Evolutionary conservation across 1,140 invertebrate genomes (phyloP), one percentile per base, ranked within the genome.

Genomic region (Brachionus paranguensis): DNA sequence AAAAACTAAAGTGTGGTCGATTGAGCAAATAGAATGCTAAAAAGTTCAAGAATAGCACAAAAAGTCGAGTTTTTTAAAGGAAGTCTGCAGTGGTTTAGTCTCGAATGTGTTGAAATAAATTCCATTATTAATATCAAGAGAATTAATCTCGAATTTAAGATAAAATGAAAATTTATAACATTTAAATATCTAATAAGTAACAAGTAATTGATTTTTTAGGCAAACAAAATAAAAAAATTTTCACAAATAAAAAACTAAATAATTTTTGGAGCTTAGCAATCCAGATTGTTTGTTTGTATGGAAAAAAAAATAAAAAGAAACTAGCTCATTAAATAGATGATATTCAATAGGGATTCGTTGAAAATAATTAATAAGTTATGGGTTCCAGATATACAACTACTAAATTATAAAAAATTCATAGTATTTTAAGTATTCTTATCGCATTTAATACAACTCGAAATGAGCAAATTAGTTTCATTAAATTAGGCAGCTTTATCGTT

Each of bases 301-400:
- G 43, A 24, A 72, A 37, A 68, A 29, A 68, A 64, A 64, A 64
- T 14, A 24, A 68, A 68, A 68, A 68, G 12, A 68, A 68, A 68
- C 33, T 68, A 68, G 65, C 68, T 72, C 24, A 43, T 43, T 72
- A 72, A 72, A 72, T 72, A 43, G 14, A 72, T 72, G 68, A 10
- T 72, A 72, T 72, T 72, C 68, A 24, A 72, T 72, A 72, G 68
- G 68, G 68, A 72, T 72, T 72, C 68, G 41, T 45, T 41, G 68
- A 72, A 72, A 72, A 72, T 72, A 72, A 72, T 72, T 72, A 72
- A 72, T 72, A 72, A 72, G 68, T 72, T 72, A 72, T 72, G 41
- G 68, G 68, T 72, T 72, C 68, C 68, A 72, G 68, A 72, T 47
- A 72, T 68, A 68, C 2, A 68, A 68, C 33, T 68, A 68, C 33